Conservation (phyloP, 2,113 vertebrate species). For the Thinocorus orbignyianus region DNA sequence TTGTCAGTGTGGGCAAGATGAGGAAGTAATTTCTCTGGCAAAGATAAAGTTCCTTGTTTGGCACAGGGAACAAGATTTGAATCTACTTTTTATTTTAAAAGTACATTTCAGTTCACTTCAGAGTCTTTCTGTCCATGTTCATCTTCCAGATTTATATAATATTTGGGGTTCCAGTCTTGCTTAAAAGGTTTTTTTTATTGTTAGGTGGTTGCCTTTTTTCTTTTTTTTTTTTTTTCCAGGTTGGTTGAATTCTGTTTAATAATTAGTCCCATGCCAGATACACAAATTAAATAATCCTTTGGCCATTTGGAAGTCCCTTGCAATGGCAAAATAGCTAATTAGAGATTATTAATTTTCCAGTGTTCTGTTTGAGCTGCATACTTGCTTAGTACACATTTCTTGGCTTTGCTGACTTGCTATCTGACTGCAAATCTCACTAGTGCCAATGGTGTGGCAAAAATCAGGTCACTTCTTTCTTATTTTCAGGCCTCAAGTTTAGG, state of each 20-base stretch:
- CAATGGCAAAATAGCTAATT: background rate
- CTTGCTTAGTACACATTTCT: background rate
- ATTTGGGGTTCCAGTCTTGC: slow-evolving; percentile 76
- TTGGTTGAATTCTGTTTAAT: slow-evolving; percentile 70
- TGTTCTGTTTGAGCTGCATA: background rate
- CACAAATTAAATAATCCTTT: slow-evolving; percentile 82
- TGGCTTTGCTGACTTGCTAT: background rate
- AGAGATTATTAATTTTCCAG: slow-evolving; percentile 16
- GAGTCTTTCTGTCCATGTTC: slow-evolving; percentile 55
- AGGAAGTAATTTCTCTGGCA: background rate
- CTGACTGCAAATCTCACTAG: background rate
- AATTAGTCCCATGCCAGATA: slow-evolving; percentile 79
- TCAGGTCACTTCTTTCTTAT: background rate
- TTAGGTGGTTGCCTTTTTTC: background rate
- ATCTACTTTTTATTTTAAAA: background rate
- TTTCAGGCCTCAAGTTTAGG: background rate
- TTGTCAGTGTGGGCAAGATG: background rate
- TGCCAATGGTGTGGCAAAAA: background rate
- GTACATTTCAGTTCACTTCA: background rate
- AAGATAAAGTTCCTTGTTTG: background rate
- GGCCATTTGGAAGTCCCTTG: slow-evolving; percentile 86
- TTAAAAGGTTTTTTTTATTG: slow-evolving; percentile 74
- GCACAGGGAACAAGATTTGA: background rate
- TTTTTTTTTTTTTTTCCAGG: background rate
- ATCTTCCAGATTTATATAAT: slow-evolving; percentile 65